Evolutionary conservation across 2,797 vertebrate genomes (phyloP).

Genomic region (Chelon labrosus): DNA sequence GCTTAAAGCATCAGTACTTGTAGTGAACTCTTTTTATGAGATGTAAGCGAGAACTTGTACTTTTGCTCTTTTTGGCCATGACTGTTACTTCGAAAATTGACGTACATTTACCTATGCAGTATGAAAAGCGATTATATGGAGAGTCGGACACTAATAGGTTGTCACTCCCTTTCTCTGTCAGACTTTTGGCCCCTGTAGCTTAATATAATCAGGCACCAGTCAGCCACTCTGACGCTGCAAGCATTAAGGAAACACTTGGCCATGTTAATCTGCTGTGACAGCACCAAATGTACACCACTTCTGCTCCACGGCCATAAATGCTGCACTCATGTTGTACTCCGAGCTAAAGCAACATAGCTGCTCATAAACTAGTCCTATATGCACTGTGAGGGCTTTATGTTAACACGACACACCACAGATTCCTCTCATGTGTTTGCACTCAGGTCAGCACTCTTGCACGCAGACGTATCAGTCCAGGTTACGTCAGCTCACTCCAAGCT

Average conservation of each 20-base stretch:
- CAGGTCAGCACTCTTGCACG: neutral
- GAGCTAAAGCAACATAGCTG: conserved; percentile 37
- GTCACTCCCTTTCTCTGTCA: neutral
- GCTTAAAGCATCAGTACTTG: neutral
- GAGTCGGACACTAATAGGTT: neutral
- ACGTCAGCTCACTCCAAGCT: conserved; percentile 69
- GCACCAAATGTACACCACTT: conserved; percentile 5
- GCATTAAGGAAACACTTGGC: conserved; percentile 18
- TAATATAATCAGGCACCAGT: conserved; percentile 22
- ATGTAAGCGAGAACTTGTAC: too few relatives aligned
- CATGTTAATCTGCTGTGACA: conserved; percentile 12
- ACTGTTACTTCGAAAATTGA: too few relatives aligned
- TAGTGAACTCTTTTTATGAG: too few relatives aligned
- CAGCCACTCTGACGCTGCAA: neutral
- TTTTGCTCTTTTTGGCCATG: too few relatives aligned
- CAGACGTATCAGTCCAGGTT: neutral
- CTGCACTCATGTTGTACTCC: conserved; percentile 3
- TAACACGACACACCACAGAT: neutral
- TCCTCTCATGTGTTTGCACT: conserved; percentile 19
- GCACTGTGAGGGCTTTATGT: conserved; percentile 27
- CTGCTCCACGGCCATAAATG: neutral
- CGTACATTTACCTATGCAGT: too few relatives aligned
- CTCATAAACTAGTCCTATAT: conserved; percentile 42
- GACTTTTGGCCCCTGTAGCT: conserved; percentile 41
- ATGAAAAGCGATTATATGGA: neutral